Evolutionary conservation across 2,797 vertebrate genomes (phyloP).

Genomic region (Coendou prehensilis): DNA sequence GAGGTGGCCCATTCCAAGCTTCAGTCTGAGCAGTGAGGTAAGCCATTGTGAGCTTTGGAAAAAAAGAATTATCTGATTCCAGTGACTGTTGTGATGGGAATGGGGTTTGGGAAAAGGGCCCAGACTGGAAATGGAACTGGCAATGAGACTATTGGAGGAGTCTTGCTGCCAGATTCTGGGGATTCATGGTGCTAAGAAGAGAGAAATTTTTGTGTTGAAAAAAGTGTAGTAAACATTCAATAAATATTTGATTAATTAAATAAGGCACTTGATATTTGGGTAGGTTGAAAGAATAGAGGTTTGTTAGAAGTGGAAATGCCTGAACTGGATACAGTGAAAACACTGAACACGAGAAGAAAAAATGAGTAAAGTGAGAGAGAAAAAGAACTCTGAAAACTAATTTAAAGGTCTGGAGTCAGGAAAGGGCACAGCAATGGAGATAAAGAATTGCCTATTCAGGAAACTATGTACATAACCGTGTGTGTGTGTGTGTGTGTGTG

Average conservation of each 20-base stretch:
- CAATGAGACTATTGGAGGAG: not conserved
- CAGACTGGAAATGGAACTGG: not conserved
- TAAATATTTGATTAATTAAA: conserved; percentile 45
- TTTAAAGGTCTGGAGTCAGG: not conserved
- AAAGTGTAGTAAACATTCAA: not conserved
- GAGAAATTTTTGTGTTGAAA: not conserved
- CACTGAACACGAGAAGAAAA: not conserved
- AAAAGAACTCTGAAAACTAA: not conserved
- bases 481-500: too few relatives aligned
- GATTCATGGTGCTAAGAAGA: not conserved
- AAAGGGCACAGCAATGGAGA: not conserved
- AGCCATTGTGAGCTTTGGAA: not conserved
- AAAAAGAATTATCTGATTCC: not conserved
- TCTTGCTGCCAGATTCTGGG: not conserved
- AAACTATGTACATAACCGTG: not conserved
- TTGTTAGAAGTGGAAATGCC: conserved; percentile 50
- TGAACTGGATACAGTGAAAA: conserved; percentile 42
- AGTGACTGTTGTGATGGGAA: not conserved
- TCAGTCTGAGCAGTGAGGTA: not conserved
- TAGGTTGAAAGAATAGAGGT: conserved; percentile 16
- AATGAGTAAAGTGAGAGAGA: not conserved
- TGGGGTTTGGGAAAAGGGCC: not conserved
- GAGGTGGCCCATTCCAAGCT: not conserved
- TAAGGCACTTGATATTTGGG: conserved; percentile 17
- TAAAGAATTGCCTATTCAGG: not conserved